Evolutionary conservation across 2,113 vertebrate genomes (phyloP), one percentile per base, ranked within the genome.

Genomic region (Bucco capensis): DNA sequence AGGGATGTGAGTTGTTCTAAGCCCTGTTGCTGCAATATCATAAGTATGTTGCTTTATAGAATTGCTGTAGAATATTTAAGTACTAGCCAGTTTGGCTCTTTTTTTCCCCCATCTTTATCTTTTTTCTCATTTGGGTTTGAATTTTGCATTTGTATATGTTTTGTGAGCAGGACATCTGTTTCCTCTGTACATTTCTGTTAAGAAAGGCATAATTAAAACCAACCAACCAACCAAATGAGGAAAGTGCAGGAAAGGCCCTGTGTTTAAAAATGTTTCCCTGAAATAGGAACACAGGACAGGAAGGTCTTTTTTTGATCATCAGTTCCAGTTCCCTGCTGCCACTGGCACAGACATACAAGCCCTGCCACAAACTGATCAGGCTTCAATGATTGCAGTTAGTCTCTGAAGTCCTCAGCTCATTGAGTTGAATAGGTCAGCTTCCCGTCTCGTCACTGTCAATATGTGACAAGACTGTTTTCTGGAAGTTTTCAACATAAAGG

Each of bases 381-480:
- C 62, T 85, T 60, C 91, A 74, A 3, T 70, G 86, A 75, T 33
- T 89, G 86, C 57, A 76, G 69, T 51, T 74, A 17, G 15, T 35
- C 72, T 79, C 86, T 79, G 62, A 91, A 92, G 89, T 91, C 94
- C 72, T 87, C 62, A 84, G 86, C 66, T 85, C 80, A 66, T 12
- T 74, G 73, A 88, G 72, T 57, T 17, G 64, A 96, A 70, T 37
- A 76, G 76, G 75, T 84, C 51, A 69, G 40, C 73, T 88, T 77
- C 47, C 47, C 0, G 6, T 88, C 90, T 93, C 4, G 0, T 89
- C 85, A 54, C 61, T 82, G 88, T 92, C 89, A 89, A 86, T 94
- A 88, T 86, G 54, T 86, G 87, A 91, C 79, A 74, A 78, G 87
- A 42, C 30, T 58, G 50, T 76, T 92, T 95, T 83, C 89, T 80